Evolutionary conservation across 2,113 vertebrate species (phyloP), one percentile per base, ranked within the genome.

Genomic region (Chloropsis cyanopogon): DNA sequence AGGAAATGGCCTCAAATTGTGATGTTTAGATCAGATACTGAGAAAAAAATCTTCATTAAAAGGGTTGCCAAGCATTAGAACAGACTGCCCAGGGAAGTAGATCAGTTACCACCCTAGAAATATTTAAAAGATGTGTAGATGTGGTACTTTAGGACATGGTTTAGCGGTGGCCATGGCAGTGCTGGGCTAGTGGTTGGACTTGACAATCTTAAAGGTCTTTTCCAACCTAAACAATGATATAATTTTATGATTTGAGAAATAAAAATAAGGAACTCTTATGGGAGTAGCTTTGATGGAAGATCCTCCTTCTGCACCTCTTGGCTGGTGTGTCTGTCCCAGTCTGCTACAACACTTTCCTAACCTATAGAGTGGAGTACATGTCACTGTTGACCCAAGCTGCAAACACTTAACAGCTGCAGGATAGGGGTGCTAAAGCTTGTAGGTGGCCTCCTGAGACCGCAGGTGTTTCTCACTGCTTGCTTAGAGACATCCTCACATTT

Each of bases 321-420:
- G 19, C 23, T 56, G 11, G 4, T n/a, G 14, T n/a, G 17, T 16
- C 42, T 75, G 22, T 70, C n/a, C n/a, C 44, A 70, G 4, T 19
- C 37, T 90, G 29, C 21, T 11, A 33, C 3, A 33, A 78, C 7
- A 15, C 12, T 49, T 72, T 21, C 23, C 22, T 63, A 19, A 57
- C 21, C 33, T 6, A 28, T 2, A 39, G 6, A 28, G 22, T 24
- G 23, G 28, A n/a, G 21, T 10, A n/a, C 10, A 37, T 1, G 1
- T 22, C 20, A 23, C 35, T 37, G 6, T 10, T 50, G 50, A 61
- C 22, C 25, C 11, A 26, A 53, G 20, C 5, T 78, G 29, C 15
- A 53, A 41, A 24, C n/a, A 46, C 13, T 31, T 64, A 10, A 23
- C 1, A 2, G 46, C 4, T 52, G 41, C 35, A 56, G 35, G 6